Base-by-base conservation (phyloP, 2,797 vertebrate genomes). In the Propithecus deckenii region DNA sequence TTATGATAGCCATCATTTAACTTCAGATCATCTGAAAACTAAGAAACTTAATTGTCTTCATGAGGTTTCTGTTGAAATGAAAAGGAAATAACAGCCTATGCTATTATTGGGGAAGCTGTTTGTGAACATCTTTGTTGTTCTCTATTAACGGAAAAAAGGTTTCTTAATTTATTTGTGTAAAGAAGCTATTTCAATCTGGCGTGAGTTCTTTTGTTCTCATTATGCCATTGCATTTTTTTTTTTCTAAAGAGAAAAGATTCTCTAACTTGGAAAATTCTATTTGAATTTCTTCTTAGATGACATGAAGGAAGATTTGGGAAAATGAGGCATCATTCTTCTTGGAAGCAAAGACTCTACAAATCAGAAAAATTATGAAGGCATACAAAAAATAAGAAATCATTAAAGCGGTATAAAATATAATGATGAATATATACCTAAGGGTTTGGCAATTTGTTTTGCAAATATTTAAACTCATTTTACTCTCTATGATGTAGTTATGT, bases 381-480 rank as follows among this genome's bases (percentile, higher is more conserved):
- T 91, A 48, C 1, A 95, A 67, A 15, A 71, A 94, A 95, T 43
- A 86, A 67, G 30, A 35, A 90, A 96, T 83, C 65, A 89, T 79
- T 84, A 43, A 55, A 94, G 25, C 43, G 1, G 4, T 57, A 3
- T 63, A 65, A 81, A 95, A 72, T 50, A 50, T n/a, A 92, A 97
- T 30, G 3, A 67, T 52, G 50, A 86, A 41, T 74, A 25, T 50
- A 59, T 74, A 78, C 15, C 46, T 78, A 86, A 67, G 35, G 78
- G 14, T 50, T 86, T n/a, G 15, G 35, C 14, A 88, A 79, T 81
- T 95, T 91, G 75, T 22, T 32, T 86, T 93, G 55, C 91, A 94
- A 93, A 91, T 94, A 65, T 92, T 84, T 63, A 86, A 91, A 67
- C 25, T 92, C 9, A 46, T 91, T 95, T 74, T 59, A 91, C 79